Conservation (phyloP, 2,113 vertebrate genomes). For the Oophaga pumilio region DNA sequence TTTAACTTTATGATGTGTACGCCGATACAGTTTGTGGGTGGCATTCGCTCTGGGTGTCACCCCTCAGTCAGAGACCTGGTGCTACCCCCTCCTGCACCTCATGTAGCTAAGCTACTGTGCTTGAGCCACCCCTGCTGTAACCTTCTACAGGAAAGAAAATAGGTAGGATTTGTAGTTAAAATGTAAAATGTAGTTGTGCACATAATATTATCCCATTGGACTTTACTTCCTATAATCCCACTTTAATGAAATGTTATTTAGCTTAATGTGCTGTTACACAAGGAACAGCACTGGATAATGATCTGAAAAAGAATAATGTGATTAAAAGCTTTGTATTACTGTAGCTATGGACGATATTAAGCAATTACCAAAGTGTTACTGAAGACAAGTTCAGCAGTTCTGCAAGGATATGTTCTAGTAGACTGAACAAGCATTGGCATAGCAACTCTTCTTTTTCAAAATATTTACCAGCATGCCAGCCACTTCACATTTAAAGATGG, state of each 20-base stretch:
- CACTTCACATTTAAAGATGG: too few species aligned
- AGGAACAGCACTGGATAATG: background rate
- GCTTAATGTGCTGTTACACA: background rate
- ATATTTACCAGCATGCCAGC: too few species aligned
- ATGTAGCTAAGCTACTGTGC: too few species aligned
- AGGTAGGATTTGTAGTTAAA: background rate
- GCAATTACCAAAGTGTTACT: background rate
- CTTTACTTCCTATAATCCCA: background rate
- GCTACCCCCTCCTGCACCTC: too few species aligned
- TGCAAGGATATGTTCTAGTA: background rate
- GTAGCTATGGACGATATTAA: too few species aligned
- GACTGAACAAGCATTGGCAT: background rate
- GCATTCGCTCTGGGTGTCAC: too few species aligned
- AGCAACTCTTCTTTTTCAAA: background rate
- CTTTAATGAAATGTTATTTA: background rate
- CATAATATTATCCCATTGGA: background rate
- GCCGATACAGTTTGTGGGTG: too few species aligned
- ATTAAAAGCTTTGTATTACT: too few species aligned
- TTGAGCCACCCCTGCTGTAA: too few species aligned
- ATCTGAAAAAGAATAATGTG: background rate
- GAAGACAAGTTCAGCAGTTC: background rate
- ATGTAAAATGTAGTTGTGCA: background rate
- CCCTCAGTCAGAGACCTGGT: too few species aligned
- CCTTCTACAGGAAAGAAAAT: too few species aligned
- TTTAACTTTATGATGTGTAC: too few species aligned